phyloP scores from a whole-genome alignment of 2,113 vertebrate species.

The Hippopotamus amphibius region DNA sequence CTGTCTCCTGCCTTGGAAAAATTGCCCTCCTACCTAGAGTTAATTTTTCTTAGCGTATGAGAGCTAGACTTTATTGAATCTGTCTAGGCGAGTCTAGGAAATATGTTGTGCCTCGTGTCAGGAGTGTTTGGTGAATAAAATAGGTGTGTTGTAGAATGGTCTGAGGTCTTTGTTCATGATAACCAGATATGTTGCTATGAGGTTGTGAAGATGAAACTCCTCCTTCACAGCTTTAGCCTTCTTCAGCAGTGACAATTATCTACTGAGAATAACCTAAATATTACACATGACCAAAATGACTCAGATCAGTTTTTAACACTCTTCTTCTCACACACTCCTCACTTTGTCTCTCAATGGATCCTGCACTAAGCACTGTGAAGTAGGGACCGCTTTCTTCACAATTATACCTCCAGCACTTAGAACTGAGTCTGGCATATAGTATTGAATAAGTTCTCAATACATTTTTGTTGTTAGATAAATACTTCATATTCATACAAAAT shows the following conservation, averaged over 20 bases:
- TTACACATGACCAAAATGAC: background rate
- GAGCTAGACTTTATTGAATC: background rate
- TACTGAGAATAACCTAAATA: background rate
- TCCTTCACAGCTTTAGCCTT: background rate
- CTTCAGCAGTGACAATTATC: background rate
- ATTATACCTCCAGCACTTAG: background rate
- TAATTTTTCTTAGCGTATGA: background rate
- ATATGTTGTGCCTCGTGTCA: background rate
- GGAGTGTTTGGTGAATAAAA: background rate
- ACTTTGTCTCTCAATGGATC: background rate
- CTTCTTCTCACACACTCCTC: background rate
- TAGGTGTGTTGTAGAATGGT: background rate
- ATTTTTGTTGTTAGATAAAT: background rate
- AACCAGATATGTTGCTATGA: background rate
- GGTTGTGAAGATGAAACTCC: background rate
- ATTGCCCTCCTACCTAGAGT: background rate
- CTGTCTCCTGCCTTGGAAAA: background rate
- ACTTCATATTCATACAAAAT: background rate
- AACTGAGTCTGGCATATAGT: background rate
- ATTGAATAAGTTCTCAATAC: background rate
- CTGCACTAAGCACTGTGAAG: background rate
- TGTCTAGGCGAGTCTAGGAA: background rate
- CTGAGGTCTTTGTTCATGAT: background rate
- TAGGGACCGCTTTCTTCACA: background rate
- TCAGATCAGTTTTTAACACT: background rate